Conservation (phyloP, 2,888 invertebrate genomes). For the Caenorhabditis zanzibari region DNA sequence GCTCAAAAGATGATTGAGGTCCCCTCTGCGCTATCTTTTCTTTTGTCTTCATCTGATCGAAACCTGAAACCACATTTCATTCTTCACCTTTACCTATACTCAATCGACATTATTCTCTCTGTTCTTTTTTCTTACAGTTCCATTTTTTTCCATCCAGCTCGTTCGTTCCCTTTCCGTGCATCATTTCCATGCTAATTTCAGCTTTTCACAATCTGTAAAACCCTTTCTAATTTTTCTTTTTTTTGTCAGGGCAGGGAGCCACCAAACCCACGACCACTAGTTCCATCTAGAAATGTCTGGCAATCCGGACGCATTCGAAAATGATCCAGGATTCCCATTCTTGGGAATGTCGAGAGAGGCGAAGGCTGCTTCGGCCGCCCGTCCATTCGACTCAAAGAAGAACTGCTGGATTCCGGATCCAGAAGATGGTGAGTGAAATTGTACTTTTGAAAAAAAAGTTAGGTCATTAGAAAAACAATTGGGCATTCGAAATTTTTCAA, state of each 20-base stretch:
- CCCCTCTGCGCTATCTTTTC: constrained; percentile 20
- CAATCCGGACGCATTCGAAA: constrained; percentile 76
- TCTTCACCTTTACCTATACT: background rate
- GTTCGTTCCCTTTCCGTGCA: background rate
- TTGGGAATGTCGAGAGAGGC: constrained; percentile 76
- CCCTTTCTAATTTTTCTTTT: constrained; percentile 1
- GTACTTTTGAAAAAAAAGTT: background rate
- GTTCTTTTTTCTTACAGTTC: background rate
- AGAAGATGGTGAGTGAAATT: constrained; percentile 88
- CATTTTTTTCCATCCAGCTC: background rate
- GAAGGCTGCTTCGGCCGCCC: constrained; percentile 75
- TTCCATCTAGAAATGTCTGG: constrained; percentile 62
- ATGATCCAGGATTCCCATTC: constrained; percentile 80
- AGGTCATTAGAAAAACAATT: too few relatives aligned
- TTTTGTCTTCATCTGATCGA: constrained; percentile 28
- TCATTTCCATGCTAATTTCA: background rate
- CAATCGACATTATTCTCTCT: background rate
- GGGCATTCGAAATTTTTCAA: too few relatives aligned
- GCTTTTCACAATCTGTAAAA: background rate
- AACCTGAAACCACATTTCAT: constrained; percentile 21
- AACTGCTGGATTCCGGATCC: constrained; percentile 99
- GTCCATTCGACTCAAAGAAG: constrained; percentile 93
- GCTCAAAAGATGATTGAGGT: constrained; percentile 43
- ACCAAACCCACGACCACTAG: constrained; percentile 34
- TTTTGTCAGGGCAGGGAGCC: constrained; percentile 52